Conservation (phyloP, 2,797 vertebrate genomes). For the Pelochelys cantorii region DNA sequence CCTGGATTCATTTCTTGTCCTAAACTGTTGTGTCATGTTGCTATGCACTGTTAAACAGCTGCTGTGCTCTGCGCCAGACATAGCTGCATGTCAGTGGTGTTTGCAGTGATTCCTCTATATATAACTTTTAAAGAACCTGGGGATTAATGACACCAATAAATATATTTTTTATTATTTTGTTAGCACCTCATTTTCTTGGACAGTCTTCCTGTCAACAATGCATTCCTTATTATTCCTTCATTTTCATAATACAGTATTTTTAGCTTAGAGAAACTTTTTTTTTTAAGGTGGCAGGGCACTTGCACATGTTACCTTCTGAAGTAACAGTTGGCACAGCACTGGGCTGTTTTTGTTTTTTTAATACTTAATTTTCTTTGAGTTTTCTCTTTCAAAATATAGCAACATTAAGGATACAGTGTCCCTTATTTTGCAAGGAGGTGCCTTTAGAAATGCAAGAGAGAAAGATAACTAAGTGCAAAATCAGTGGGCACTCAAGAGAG, state of each 20-base stretch:
- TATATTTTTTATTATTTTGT: conserved; percentile 25
- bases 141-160: background rate
- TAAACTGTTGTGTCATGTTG: background rate
- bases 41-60: background rate
- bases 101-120: background rate
- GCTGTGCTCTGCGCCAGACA: background rate
- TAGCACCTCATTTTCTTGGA: background rate
- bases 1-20: background rate
- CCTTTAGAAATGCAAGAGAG: conserved; percentile 32
- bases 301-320: background rate
- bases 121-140: background rate
- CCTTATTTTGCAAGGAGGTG: background rate
- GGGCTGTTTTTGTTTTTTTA: background rate
- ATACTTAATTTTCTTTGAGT: conserved; percentile 23
- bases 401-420: background rate
- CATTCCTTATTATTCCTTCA: background rate
- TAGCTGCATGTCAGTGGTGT: background rate
- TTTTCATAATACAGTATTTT: background rate
- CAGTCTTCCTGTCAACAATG: background rate
- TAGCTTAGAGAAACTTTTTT: background rate
- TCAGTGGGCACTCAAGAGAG: background rate
- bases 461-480: conserved; percentile 5
- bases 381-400: conserved; percentile 48
- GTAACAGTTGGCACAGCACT: background rate
- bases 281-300: background rate